A percentile compares a stretch with the other conserved stretches of the same genome.
These are phyloP conservation scores for Avahi laniger DNA, from an alignment of 2,797 vertebrate genomes.

Conservation along the genomic window DNA sequence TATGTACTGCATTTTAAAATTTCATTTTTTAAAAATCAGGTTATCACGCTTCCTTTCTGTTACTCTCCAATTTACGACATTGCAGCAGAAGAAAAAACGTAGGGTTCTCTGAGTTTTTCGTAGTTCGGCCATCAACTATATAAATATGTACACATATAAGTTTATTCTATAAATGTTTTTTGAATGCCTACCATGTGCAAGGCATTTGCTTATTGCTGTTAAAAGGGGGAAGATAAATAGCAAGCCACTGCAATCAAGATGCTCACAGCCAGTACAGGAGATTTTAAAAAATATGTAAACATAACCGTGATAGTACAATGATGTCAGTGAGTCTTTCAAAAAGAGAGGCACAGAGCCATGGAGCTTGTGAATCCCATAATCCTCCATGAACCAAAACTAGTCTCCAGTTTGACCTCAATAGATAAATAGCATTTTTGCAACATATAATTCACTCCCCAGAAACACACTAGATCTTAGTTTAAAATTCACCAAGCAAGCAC, in stretches of 20 bases:
- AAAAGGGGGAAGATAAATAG: background rate
- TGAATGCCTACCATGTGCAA: background rate
- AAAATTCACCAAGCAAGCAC: background rate
- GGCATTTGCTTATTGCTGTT: background rate
- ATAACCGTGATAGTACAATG: background rate
- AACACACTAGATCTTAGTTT: background rate
- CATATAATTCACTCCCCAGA: background rate
- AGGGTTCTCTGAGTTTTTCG: background rate
- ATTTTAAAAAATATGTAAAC: background rate
- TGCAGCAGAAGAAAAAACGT: background rate
- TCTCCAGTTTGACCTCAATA: background rate
- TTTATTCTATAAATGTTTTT: background rate
- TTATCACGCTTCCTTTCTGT: background rate
- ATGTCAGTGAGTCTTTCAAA: background rate
- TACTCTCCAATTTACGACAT: background rate
- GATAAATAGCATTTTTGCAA: background rate
- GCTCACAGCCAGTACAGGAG: background rate
- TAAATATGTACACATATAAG: background rate
- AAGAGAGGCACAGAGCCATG: background rate
- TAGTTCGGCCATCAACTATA: background rate
- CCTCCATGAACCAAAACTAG: background rate
- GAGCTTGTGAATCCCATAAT: background rate
- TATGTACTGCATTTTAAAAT: background rate
- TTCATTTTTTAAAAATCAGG: background rate
- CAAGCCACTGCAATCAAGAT: background rate